These are phyloP conservation scores for Neotoxoptera formosana DNA, from an alignment of 1,140 invertebrate species.

Conservation along the genomic window DNA sequence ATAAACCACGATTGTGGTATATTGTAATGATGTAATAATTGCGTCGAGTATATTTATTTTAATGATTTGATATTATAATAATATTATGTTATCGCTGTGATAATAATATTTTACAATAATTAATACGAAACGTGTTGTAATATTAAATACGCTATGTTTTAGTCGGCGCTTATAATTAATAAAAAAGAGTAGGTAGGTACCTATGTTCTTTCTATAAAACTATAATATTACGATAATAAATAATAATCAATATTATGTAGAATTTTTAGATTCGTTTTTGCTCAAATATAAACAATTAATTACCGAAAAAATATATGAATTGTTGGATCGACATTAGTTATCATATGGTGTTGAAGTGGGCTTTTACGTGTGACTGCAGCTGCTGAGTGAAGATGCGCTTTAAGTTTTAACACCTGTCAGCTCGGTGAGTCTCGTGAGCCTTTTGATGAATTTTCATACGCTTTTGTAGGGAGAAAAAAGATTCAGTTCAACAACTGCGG, in stretches of 20 bases:
- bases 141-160: background rate
- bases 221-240: background rate
- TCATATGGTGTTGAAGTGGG: background rate
- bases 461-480: background rate
- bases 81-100: background rate
- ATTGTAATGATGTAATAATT: background rate
- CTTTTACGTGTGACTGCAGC: background rate
- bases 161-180: background rate
- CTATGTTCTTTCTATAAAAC: background rate
- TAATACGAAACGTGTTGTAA: background rate
- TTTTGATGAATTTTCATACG: background rate
- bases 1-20: background rate
- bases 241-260: background rate
- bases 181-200: background rate
- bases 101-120: background rate
- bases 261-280: background rate
- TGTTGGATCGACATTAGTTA: background rate
- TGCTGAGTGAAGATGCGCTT: too few relatives aligned
- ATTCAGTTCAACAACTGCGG: too few relatives aligned
- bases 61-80: background rate
- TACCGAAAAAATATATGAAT: background rate
- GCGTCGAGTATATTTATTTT: background rate
- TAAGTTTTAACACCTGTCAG: background rate
- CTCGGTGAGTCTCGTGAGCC: background rate
- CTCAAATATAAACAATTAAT: background rate